phyloP scores from a whole-genome alignment of 2,113 vertebrate species.

The Daphoenositta chrysoptera region DNA sequence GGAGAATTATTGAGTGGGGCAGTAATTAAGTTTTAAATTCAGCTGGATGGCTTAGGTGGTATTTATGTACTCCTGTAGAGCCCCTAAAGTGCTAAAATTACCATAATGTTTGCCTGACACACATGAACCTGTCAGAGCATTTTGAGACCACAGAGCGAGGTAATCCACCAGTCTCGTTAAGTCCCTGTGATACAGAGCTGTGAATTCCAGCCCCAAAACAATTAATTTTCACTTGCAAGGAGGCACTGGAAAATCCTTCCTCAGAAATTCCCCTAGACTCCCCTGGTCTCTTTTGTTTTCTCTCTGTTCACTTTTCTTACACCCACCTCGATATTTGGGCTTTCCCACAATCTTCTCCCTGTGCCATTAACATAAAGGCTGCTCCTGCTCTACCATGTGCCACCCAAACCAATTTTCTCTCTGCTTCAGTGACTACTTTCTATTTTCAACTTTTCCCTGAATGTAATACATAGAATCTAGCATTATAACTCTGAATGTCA shows the following conservation, averaged over 20 bases:
- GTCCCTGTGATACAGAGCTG: neutral
- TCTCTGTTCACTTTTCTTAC: neutral
- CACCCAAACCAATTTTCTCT: neutral
- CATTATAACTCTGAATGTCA: neutral
- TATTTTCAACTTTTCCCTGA: neutral
- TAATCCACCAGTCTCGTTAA: conserved; percentile 28
- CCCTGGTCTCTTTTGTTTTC: neutral
- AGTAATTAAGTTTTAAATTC: conserved; percentile 60
- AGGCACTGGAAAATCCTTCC: neutral
- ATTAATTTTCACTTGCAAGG: conserved; percentile 39
- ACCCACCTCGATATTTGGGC: neutral
- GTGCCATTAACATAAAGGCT: neutral
- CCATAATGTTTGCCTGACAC: conserved; percentile 54
- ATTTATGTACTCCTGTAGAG: conserved; percentile 33
- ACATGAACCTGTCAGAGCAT: conserved; percentile 50
- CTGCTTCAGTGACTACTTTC: neutral
- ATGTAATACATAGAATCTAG: neutral
- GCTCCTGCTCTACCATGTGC: neutral
- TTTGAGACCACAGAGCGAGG: conserved; percentile 11
- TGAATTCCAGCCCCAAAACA: conserved; percentile 45
- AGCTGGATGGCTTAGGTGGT: conserved; percentile 6
- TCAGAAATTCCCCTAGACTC: conserved; percentile 10
- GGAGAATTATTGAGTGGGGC: conserved; percentile 13
- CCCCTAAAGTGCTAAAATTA: conserved; percentile 34
- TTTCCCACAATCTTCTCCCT: conserved; percentile 8